phyloP scores from a whole-genome alignment of 2,113 vertebrate species.

The Elephas maximus region DNA sequence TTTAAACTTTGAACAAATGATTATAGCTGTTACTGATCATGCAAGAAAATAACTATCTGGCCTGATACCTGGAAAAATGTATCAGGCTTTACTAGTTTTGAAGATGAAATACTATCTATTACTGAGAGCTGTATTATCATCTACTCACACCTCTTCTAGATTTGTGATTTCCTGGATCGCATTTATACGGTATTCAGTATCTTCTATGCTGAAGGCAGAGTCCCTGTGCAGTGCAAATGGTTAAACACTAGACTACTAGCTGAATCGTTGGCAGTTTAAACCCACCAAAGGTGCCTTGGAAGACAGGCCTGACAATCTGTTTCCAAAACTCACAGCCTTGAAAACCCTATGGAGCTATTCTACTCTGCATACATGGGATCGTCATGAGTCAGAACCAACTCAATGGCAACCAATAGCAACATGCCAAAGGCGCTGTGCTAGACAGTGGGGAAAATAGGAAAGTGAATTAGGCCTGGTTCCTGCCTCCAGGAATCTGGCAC shows the following conservation, averaged over 20 bases:
- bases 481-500: background rate
- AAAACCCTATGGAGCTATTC: background rate
- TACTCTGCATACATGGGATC: background rate
- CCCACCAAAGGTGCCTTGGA: background rate
- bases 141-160: conserved; percentile 42
- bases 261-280: background rate
- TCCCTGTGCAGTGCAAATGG: background rate
- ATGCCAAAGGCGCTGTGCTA: background rate
- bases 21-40: conserved; percentile 63
- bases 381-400: background rate
- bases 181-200: conserved; percentile 24
- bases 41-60: conserved; percentile 62
- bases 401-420: background rate
- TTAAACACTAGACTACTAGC: background rate
- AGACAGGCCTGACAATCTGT: background rate
- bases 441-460: background rate
- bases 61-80: conserved; percentile 51
- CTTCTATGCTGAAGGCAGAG: conserved; percentile 15
- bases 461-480: background rate
- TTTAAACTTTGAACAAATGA: conserved; percentile 65
- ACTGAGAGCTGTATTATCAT: conserved; percentile 39
- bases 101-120: conserved; percentile 51
- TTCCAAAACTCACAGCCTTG: background rate
- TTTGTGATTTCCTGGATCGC: conserved; percentile 57
- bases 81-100: conserved; percentile 49